phyloP scores from a whole-genome alignment of 2,888 invertebrate species.

The Antheraea assamensis region DNA sequence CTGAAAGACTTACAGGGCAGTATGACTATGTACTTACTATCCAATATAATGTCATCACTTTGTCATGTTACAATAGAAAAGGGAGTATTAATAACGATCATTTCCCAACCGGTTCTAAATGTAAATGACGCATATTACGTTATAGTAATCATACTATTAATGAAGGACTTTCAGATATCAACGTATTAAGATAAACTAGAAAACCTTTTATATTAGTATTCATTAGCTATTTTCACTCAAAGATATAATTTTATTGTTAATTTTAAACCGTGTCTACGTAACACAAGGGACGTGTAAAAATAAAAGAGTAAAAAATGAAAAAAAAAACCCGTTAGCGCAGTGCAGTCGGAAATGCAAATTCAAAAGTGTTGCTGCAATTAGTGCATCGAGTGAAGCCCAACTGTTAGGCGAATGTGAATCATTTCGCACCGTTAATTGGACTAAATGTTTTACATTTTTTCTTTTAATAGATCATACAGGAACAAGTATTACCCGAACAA shows the following conservation, averaged over 20 bases:
- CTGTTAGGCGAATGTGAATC: neutral
- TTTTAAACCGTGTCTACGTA: neutral
- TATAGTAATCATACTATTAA: too few relatives aligned
- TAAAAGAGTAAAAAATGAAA: conserved; percentile 8
- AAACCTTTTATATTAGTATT: too few relatives aligned
- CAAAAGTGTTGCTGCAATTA: conserved; percentile 23
- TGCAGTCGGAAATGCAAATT: conserved; percentile 26
- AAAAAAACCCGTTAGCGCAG: conserved; percentile 23
- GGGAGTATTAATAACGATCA: too few relatives aligned
- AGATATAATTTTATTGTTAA: neutral
- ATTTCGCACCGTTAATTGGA: conserved; percentile 13
- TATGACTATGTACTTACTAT: too few relatives aligned
- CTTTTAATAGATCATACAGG: neutral
- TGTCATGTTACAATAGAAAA: too few relatives aligned
- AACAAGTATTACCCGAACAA: neutral
- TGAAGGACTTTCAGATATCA: neutral
- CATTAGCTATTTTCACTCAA: neutral
- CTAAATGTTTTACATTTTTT: conserved; percentile 9
- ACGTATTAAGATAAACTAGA: neutral
- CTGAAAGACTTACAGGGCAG: too few relatives aligned
- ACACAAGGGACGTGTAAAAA: conserved; percentile 1
- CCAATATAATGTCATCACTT: too few relatives aligned
- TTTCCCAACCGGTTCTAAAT: neutral
- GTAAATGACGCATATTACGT: neutral
- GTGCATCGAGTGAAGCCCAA: conserved; percentile 22